phyloP scores from a whole-genome alignment of 2,113 vertebrate species.

The Zapornia atra region DNA sequence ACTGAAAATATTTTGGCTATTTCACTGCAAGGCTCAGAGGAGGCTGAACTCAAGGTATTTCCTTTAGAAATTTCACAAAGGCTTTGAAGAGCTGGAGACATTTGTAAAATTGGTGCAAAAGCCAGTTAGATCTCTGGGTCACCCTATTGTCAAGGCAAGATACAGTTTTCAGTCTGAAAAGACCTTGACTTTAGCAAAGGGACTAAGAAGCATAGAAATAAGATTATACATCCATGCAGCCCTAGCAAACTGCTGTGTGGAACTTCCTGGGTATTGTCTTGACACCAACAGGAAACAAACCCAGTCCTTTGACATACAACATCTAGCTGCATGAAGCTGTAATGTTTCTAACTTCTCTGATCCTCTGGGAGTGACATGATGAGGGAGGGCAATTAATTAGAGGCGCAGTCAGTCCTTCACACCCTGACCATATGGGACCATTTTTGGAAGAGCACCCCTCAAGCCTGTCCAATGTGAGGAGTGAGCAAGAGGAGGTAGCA shows the following conservation, averaged over 20 bases:
- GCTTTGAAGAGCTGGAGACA: neutral
- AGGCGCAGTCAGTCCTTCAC: neutral
- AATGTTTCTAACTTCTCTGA: neutral
- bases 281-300: neutral
- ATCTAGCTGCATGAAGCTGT: neutral
- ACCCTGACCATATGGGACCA: accelerated
- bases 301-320: neutral
- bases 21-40: neutral
- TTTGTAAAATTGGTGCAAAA: neutral
- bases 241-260: neutral
- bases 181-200: neutral
- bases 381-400: neutral
- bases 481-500: neutral
- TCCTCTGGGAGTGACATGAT: neutral
- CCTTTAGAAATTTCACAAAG: neutral
- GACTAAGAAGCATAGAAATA: neutral
- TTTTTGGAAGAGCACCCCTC: neutral
- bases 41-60: neutral
- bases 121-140: neutral
- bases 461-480: accelerated
- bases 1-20: neutral
- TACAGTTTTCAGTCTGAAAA: neutral
- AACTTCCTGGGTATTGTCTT: neutral
- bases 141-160: neutral
- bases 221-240: accelerated